Base-by-base conservation (phyloP, 2,888 invertebrate species). In the Leptopilina myrica region DNA sequence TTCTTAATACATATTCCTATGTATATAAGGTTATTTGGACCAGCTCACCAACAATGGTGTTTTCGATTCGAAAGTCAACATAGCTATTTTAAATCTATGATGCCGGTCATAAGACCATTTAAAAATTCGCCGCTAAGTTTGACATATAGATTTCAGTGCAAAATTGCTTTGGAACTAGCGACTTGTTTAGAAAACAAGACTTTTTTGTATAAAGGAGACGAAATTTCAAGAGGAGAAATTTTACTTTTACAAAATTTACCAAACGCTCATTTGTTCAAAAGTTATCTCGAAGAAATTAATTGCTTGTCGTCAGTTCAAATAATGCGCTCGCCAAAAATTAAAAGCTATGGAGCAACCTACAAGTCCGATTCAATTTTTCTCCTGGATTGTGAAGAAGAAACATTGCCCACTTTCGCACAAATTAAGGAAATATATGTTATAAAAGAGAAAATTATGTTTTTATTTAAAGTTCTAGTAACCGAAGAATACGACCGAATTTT, bases 21-120 rank as follows among this genome's bases (percentile, higher is more conserved):
- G 14, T 65, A 20, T 20, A 20, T 65, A 6, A 26, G 65, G 12
- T 26, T 65, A 40, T 65, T 65, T 26, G 65, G 65, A 11, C 65
- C 82, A 62, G 76, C 79, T 12, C 69, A 81, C 14, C 83, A 83
- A 33, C 81, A 81, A 14, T 80, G 80, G 80, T 80, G 80, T 40
- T 83, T 85, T 76, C 49, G 83, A 67, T 84, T 84, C 64, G 84
- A 85, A 81, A 78, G 77, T 64, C 53, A 80, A 5, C 84, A 84
- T 75, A 77, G 56, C 64, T 80, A 75, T 62, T 81, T 82, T 67
- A 84, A 82, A 78, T 20, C 67, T 12, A 53, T 84, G n/a, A 78
- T 83, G 12, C 79, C 81, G 11, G 81, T 81, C 2, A 80, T 83
- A 8, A 56, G 81, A n/a, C 82, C 78, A 78, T 83, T 79, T 56